Evolutionary conservation across 2,797 vertebrate genomes (phyloP).

Genomic region (Coranthus polyacanthus): DNA sequence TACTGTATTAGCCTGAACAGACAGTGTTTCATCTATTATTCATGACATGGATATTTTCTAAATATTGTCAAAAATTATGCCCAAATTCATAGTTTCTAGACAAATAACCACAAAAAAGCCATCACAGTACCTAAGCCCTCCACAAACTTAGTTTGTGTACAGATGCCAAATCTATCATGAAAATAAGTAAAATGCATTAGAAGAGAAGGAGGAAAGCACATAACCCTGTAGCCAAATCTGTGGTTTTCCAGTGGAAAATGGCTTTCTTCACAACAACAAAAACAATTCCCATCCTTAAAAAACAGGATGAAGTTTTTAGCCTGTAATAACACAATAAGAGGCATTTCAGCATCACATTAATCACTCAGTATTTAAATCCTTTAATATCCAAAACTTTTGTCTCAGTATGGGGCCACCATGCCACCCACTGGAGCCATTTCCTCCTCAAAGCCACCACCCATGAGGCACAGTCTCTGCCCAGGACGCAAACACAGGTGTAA

Average conservation of each 20-base stretch:
- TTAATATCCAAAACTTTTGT: slow-evolving; percentile 15
- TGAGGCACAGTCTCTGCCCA: background rate
- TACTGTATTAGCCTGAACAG: too few species aligned
- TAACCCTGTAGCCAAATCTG: slow-evolving; percentile 6
- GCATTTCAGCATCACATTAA: slow-evolving; percentile 18
- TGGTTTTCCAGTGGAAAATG: slow-evolving; percentile 17
- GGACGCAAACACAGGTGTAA: slow-evolving; percentile 61
- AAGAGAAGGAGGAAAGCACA: slow-evolving; percentile 9
- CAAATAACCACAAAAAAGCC: too few species aligned
- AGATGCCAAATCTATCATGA: slow-evolving; percentile 5
- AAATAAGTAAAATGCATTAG: background rate
- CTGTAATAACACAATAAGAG: slow-evolving; percentile 6
- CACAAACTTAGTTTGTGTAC: background rate
- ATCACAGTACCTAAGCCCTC: background rate
- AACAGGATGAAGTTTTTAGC: background rate
- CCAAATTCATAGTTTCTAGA: too few species aligned
- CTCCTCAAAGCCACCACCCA: slow-evolving; percentile 8
- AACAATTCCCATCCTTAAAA: slow-evolving; percentile 16
- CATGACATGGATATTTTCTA: too few species aligned
- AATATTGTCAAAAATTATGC: too few species aligned
- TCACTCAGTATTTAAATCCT: slow-evolving; percentile 24
- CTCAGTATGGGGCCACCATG: slow-evolving; percentile 6
- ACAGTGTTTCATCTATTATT: too few species aligned
- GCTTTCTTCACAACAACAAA: slow-evolving; percentile 16
- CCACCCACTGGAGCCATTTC: slow-evolving; percentile 29